phyloP scores from a whole-genome alignment of 2,888 invertebrate genomes.

The Heliconius charithonia region DNA sequence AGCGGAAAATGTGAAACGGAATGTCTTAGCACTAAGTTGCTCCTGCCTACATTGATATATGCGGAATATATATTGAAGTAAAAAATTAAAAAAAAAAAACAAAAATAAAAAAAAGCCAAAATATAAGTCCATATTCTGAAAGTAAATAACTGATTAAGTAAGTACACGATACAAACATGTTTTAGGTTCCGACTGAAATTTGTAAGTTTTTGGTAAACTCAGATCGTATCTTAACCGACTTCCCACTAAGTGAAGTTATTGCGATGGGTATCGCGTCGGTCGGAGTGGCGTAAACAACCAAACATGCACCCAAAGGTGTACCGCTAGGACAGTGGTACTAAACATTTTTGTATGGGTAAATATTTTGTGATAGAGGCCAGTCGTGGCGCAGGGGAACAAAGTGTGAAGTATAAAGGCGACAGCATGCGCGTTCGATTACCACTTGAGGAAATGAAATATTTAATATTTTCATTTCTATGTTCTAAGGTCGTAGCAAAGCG shows the following conservation, averaged over 20 bases:
- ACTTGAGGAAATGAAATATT: no score
- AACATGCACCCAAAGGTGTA: conserved; percentile 26
- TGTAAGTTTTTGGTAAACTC: conserved; percentile 34
- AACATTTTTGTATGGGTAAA: conserved; percentile 21
- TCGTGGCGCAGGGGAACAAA: no score
- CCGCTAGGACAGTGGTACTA: neutral
- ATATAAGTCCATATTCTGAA: neutral
- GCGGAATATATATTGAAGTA: neutral
- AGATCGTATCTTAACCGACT: conserved; percentile 35
- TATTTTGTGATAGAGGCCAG: neutral
- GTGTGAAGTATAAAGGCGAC: no score
- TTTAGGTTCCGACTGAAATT: conserved; percentile 23
- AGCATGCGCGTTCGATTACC: no score
- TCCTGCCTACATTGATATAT: neutral
- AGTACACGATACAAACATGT: conserved; percentile 15
- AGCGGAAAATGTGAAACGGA: no score
- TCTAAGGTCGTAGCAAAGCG: no score
- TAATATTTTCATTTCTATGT: no score
- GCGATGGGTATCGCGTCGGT: conserved; percentile 36
- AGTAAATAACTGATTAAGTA: neutral
- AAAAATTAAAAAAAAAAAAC: neutral
- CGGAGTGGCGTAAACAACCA: conserved; percentile 42
- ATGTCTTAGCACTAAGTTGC: neutral
- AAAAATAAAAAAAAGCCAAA: no score
- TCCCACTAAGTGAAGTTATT: conserved; percentile 40